A percentile compares a stretch with the other conserved stretches of the same genome.
phyloP scores from a whole-genome alignment of 2,888 invertebrate species.

The Horisme vitalbata region DNA sequence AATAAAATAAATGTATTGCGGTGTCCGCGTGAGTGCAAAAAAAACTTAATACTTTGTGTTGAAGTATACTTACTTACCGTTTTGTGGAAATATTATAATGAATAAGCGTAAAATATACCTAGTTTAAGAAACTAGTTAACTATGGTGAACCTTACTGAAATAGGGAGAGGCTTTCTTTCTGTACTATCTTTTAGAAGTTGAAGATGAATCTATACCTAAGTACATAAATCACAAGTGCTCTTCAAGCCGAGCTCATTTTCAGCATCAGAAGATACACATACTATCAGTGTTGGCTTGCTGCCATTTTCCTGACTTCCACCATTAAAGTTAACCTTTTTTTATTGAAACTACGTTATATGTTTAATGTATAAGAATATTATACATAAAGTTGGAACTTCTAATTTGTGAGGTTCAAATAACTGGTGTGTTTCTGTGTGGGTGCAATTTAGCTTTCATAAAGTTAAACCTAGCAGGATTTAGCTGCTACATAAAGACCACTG shows the following conservation, averaged over 20 bases:
- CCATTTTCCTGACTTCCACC: slow-evolving; percentile 17
- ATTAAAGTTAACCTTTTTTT: slow-evolving; percentile 14
- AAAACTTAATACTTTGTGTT: too few relatives aligned
- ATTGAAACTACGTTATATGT: slow-evolving; percentile 6
- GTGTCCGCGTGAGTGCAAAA: too few relatives aligned
- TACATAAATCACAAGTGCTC: not conserved
- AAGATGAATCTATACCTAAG: not conserved
- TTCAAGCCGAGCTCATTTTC: slow-evolving; percentile 9
- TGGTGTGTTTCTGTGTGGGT: not conserved
- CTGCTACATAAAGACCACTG: slow-evolving; percentile 34
- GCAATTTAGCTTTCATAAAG: slow-evolving; percentile 6
- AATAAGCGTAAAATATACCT: too few relatives aligned
- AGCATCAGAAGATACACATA: slow-evolving; percentile 15
- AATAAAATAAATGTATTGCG: too few relatives aligned
- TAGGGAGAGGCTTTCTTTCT: too few relatives aligned
- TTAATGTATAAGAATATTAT: too few relatives aligned
- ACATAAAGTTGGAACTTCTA: not conserved
- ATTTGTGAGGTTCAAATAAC: slow-evolving; percentile 4
- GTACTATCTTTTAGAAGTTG: not conserved
- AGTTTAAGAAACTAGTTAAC: too few relatives aligned
- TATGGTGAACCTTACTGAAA: too few relatives aligned
- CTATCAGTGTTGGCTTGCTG: slow-evolving; percentile 15
- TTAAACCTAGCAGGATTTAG: slow-evolving; percentile 2
- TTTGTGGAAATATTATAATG: too few relatives aligned
- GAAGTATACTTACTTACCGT: too few relatives aligned